A percentile compares a stretch with the other conserved stretches of the same genome.
phyloP scores from a whole-genome alignment of 2,797 vertebrate genomes.

The Cynopterus sphinx region DNA sequence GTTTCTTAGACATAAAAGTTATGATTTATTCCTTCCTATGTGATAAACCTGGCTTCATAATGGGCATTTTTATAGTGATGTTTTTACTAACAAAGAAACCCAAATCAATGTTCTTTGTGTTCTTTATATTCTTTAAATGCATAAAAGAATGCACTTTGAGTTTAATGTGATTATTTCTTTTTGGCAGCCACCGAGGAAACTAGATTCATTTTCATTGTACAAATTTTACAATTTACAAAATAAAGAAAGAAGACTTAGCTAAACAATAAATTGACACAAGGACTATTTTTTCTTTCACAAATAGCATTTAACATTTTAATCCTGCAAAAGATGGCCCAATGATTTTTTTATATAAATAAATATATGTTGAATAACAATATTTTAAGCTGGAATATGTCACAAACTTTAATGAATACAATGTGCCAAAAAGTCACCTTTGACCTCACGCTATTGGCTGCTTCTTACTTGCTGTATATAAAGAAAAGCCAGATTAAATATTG shows the following conservation, averaged over 20 bases:
- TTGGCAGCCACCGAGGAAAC: conserved; percentile 53
- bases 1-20: not conserved
- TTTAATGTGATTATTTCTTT: conserved; percentile 68
- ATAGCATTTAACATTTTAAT: conserved; percentile 68
- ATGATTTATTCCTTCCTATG: not conserved
- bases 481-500: conserved; percentile 50
- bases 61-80: not conserved
- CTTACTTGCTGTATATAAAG: conserved; percentile 34
- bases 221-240: conserved; percentile 79
- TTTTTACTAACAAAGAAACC: conserved; percentile 34
- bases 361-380: conserved; percentile 64
- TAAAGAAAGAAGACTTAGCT: conserved; percentile 63
- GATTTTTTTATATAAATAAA: not conserved
- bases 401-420: conserved; percentile 68
- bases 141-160: not conserved
- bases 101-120: not conserved
- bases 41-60: not conserved
- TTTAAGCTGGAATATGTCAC: conserved; percentile 68
- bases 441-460: conserved; percentile 52
- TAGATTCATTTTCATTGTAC: conserved; percentile 64
- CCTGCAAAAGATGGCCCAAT: not conserved
- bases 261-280: conserved; percentile 72
- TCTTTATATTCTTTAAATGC: conserved; percentile 7
- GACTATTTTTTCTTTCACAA: conserved; percentile 43
- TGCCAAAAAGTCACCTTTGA: conserved; percentile 51